Conservation (phyloP, 2,888 invertebrate species). For the Mimas tiliae region DNA sequence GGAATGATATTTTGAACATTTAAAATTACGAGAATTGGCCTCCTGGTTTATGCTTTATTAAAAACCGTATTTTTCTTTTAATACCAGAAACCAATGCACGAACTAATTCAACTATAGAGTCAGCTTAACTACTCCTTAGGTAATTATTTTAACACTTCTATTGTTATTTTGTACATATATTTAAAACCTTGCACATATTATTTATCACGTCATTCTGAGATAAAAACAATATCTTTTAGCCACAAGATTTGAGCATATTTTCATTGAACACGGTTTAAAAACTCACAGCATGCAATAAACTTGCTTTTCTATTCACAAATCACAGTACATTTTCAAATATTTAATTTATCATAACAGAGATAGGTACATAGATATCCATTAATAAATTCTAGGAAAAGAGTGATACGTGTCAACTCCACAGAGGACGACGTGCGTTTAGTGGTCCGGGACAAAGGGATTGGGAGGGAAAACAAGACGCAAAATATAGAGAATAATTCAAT, state of each 20-base stretch:
- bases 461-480: constrained; percentile 90
- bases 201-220: background rate
- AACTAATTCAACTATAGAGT: constrained; percentile 63
- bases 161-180: background rate
- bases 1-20: no score
- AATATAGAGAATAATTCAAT: constrained; percentile 89
- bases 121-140: constrained; percentile 64
- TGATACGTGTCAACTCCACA: constrained; percentile 89
- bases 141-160: constrained; percentile 50
- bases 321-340: constrained; percentile 20
- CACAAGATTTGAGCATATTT: background rate
- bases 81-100: constrained; percentile 72
- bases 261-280: background rate
- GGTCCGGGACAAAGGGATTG: constrained; percentile 88
- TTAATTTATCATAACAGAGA: constrained; percentile 28
- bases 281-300: constrained; percentile 27
- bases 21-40: no score
- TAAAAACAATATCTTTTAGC: background rate
- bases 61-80: constrained; percentile 26
- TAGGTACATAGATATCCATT: constrained; percentile 83
- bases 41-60: constrained; percentile 24
- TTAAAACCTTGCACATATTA: background rate
- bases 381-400: constrained; percentile 89
- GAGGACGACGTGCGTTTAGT: constrained; percentile 90
- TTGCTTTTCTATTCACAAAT: constrained; percentile 24